A percentile compares a stretch with the other conserved stretches of the same genome.
phyloP scores from a whole-genome alignment of 1,140 invertebrate species.

The Magallana angulata region DNA sequence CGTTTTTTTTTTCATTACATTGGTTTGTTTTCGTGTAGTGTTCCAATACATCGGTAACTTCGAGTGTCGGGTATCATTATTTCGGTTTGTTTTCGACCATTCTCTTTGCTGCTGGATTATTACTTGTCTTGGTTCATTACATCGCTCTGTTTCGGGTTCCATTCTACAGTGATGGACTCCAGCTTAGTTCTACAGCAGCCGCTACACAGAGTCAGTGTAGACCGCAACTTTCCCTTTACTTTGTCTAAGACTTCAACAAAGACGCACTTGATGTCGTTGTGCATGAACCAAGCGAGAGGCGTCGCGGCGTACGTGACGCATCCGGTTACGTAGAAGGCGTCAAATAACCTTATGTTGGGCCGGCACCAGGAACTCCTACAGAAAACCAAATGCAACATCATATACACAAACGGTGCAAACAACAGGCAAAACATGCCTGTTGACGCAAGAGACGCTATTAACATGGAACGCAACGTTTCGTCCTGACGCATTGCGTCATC shows the following conservation, averaged over 20 bases:
- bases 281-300: neutral
- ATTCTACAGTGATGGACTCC: neutral
- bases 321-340: neutral
- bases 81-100: neutral
- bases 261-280: neutral
- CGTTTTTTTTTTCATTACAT: no score
- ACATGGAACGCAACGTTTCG: neutral
- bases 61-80: neutral
- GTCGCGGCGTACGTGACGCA: neutral
- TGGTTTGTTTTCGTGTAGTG: no score
- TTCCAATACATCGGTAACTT: no score
- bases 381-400: neutral
- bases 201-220: neutral
- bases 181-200: constrained; percentile 6
- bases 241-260: neutral
- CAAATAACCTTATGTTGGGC: neutral
- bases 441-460: neutral
- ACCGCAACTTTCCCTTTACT: neutral
- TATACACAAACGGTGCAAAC: neutral
- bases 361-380: neutral
- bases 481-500: constrained; percentile 13
- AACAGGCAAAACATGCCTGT: neutral
- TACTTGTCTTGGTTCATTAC: neutral
- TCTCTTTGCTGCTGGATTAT: no score
- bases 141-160: neutral